These are phyloP conservation scores for Leucania comma DNA, from an alignment of 2,888 invertebrate species.

Conservation along the genomic window DNA sequence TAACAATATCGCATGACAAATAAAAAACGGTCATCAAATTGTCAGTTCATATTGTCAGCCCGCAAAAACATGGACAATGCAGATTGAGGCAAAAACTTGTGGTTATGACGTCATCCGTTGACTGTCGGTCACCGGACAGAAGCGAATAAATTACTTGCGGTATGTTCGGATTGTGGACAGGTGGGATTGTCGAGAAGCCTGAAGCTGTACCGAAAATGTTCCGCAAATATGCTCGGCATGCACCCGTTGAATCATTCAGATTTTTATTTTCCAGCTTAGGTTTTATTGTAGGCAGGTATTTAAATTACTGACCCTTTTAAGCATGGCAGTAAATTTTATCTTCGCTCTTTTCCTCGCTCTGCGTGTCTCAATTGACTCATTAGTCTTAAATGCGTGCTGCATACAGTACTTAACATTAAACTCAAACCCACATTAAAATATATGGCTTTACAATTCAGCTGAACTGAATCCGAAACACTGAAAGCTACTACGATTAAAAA, in stretches of 20 bases:
- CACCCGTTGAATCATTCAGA: slow-evolving; percentile 56
- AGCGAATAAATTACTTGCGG: slow-evolving; percentile 77
- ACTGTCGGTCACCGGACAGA: slow-evolving; percentile 65
- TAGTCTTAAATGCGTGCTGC: slow-evolving; percentile 35
- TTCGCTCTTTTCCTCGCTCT: slow-evolving; percentile 12
- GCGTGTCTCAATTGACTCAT: slow-evolving; percentile 51
- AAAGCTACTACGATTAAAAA: slow-evolving; percentile 43
- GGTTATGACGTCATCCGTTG: slow-evolving; percentile 72
- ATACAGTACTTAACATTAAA: slow-evolving; percentile 40
- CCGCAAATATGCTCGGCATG: slow-evolving; percentile 62
- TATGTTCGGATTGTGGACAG: slow-evolving; percentile 83
- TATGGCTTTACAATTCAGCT: slow-evolving; percentile 21
- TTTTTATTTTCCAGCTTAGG: slow-evolving; percentile 41
- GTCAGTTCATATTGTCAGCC: slow-evolving; percentile 44
- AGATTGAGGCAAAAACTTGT: slow-evolving; percentile 64
- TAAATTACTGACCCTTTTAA: slow-evolving; percentile 54
- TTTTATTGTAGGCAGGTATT: slow-evolving; percentile 56
- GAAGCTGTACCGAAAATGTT: slow-evolving; percentile 72
- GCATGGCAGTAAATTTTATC: slow-evolving; percentile 38
- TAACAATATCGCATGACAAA: slow-evolving; percentile 28
- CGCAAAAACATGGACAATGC: slow-evolving; percentile 62
- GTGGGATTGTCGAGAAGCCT: slow-evolving; percentile 74
- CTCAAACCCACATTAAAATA: slow-evolving; percentile 33
- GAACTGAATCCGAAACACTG: slow-evolving; percentile 25
- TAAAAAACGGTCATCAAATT: slow-evolving; percentile 38